These are phyloP conservation scores for Alectoris magna DNA, from an alignment of 2,797 vertebrate genomes.

Conservation along the genomic window DNA sequence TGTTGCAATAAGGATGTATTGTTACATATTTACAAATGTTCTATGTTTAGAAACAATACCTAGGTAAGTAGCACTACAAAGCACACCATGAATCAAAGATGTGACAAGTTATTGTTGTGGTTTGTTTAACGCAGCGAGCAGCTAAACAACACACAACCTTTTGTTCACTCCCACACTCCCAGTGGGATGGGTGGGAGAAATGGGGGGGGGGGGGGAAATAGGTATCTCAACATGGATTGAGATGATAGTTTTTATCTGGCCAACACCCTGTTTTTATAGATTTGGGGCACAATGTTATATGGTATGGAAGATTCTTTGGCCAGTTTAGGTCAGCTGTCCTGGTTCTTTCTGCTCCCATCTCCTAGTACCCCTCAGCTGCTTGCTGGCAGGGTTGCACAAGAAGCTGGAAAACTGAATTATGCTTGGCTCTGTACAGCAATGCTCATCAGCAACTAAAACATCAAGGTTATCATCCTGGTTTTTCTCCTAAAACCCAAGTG, in stretches of 20 bases:
- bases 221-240: neutral
- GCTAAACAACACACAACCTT: neutral
- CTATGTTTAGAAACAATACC: slow-evolving; percentile 12
- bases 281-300: neutral
- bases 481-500: neutral
- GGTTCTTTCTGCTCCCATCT: neutral
- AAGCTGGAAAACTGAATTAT: neutral
- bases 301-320: neutral
- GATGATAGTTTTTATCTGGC: neutral
- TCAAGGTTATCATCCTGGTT: neutral
- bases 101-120: neutral
- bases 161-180: neutral
- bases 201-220: too few relatives aligned
- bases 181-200: neutral
- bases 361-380: neutral
- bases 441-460: neutral
- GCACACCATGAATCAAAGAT: neutral
- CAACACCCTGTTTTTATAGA: neutral
- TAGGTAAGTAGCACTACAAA: slow-evolving; percentile 38
- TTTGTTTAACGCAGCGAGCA: neutral
- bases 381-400: neutral
- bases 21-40: slow-evolving; percentile 34
- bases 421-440: neutral
- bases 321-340: neutral
- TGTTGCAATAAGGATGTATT: neutral